These are phyloP conservation scores for Drosophila pseudotakahashii DNA, from an alignment of 2,888 invertebrate genomes.

Conservation along the genomic window DNA sequence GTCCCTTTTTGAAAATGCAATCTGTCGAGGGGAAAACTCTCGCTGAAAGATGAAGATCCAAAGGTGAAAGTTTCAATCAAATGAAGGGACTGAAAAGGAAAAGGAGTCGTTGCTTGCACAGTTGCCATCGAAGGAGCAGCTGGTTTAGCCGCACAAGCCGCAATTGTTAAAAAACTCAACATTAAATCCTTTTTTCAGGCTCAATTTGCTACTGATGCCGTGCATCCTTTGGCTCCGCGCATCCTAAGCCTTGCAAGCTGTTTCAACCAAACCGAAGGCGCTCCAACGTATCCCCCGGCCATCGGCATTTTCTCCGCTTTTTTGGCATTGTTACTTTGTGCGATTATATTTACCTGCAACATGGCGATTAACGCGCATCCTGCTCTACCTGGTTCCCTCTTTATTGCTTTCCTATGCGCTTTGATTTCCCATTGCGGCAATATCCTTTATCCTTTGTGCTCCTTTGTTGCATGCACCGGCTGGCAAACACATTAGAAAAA, in stretches of 20 bases:
- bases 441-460: conserved; percentile 67
- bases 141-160: conserved; percentile 58
- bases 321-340: conserved; percentile 71
- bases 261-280: conserved; percentile 63
- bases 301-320: conserved; percentile 7
- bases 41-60: conserved; percentile 44
- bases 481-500: conserved; percentile 74
- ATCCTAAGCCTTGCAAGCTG: conserved; percentile 71
- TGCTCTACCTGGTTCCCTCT: conserved; percentile 35
- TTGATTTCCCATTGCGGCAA: conserved; percentile 79
- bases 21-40: conserved; percentile 31
- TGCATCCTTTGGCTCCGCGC: conserved; percentile 35
- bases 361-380: conserved; percentile 78
- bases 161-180: conserved; percentile 70
- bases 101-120: conserved; percentile 35
- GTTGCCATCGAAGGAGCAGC: conserved; percentile 41
- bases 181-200: conserved; percentile 84
- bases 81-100: conserved; percentile 21
- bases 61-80: conserved; percentile 68
- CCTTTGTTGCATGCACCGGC: conserved; percentile 77
- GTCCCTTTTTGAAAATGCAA: conserved; percentile 45
- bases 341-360: conserved; percentile 81
- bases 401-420: conserved; percentile 73
- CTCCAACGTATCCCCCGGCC: conserved; percentile 33
- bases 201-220: conserved; percentile 77